These are phyloP conservation scores for Nipponia nippon DNA, from an alignment of 2,113 vertebrate genomes.

Conservation along the genomic window DNA sequence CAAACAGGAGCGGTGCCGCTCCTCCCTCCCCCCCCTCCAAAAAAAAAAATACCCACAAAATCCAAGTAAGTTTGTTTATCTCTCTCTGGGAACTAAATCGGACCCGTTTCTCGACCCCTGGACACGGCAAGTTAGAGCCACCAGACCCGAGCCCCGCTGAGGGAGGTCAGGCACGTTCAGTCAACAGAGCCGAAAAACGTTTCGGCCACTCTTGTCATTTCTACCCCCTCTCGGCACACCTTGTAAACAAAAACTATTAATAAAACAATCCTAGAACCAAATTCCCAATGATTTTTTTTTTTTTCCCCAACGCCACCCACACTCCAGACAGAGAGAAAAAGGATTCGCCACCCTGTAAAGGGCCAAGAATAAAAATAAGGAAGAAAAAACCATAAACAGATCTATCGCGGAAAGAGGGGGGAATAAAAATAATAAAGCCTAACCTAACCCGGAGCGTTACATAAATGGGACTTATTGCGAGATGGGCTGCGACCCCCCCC, in stretches of 20 bases:
- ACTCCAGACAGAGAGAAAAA: conserved; percentile 8
- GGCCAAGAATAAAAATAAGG: conserved; percentile 29
- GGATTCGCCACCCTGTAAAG: neutral
- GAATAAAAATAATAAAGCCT: conserved; percentile 18
- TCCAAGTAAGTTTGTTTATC: conserved; percentile 67
- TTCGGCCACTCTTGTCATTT: conserved; percentile 13
- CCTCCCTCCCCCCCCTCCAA: neutral
- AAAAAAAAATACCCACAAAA: conserved; percentile 2
- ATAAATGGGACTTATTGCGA: conserved; percentile 68
- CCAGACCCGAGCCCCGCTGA: neutral
- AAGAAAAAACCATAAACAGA: conserved; percentile 39
- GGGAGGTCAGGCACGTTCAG: conserved; percentile 2
- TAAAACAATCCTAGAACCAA: conserved; percentile 54
- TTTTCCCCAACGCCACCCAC: neutral
- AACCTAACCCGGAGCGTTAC: conserved; percentile 67
- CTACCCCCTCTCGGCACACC: neutral
- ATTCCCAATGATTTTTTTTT: conserved; percentile 44
- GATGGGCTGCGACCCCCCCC: neutral
- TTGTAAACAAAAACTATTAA: conserved; percentile 69
- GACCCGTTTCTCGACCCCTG: neutral
- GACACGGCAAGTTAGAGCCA: neutral
- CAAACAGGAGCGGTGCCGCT: conserved; percentile 1
- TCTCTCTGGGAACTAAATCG: conserved; percentile 21
- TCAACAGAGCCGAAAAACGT: neutral
- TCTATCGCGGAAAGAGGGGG: neutral